phyloP scores from a whole-genome alignment of 2,797 vertebrate species.

The Sardinella longiceps region DNA sequence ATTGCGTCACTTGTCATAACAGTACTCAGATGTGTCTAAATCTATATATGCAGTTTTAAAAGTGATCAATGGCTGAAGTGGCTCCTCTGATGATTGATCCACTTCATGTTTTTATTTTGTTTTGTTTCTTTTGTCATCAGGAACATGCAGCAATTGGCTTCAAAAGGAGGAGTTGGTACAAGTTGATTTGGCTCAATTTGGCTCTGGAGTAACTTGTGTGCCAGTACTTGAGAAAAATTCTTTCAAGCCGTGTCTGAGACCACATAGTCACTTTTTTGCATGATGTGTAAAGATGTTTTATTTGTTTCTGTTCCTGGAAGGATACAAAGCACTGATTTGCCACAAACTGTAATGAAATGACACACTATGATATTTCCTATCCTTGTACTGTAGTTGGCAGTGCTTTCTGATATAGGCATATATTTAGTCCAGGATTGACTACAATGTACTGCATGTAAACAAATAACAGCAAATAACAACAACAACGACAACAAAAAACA shows the following conservation, averaged over 20 bases:
- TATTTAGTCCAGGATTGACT: slow-evolving; percentile 63
- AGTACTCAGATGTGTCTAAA: background rate
- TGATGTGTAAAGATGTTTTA: slow-evolving; percentile 2
- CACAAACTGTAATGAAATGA: slow-evolving; percentile 22
- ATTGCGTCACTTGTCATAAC: slow-evolving; percentile 14
- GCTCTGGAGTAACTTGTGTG: slow-evolving; percentile 1
- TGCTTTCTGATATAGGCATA: slow-evolving; percentile 58
- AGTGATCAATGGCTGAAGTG: slow-evolving; percentile 12
- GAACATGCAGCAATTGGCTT: background rate
- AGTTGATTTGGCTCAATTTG: slow-evolving; percentile 8
- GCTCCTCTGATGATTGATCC: background rate
- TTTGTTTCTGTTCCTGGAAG: background rate
- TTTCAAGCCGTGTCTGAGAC: background rate
- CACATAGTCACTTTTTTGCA: slow-evolving; percentile 21
- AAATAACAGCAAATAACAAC: background rate
- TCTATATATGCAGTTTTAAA: slow-evolving; percentile 18
- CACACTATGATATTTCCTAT: slow-evolving; percentile 40
- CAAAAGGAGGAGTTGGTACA: background rate
- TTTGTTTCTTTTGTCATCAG: background rate
- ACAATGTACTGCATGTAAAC: slow-evolving; percentile 72
- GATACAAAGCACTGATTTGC: slow-evolving; percentile 21
- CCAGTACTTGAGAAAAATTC: slow-evolving; percentile 10
- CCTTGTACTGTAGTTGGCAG: slow-evolving; percentile 68
- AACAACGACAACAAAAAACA: background rate
- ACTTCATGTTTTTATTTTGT: background rate